These are phyloP conservation scores for Mormoops blainvillei DNA, from an alignment of 2,113 vertebrate genomes.

Conservation along the genomic window DNA sequence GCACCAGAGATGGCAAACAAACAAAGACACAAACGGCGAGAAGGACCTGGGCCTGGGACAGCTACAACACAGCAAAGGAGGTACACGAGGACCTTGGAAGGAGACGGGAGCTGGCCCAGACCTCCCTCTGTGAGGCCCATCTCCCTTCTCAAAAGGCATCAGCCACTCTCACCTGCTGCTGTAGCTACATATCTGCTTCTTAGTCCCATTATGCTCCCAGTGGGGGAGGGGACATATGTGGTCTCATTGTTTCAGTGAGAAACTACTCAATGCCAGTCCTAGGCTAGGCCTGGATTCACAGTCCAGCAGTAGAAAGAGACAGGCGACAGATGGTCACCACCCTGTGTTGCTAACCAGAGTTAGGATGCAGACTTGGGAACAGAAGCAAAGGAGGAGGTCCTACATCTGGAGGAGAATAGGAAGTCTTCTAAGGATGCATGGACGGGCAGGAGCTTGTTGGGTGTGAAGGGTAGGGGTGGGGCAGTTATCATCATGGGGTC, in stretches of 20 bases:
- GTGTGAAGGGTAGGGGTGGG: accelerated
- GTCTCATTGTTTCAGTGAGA: neutral
- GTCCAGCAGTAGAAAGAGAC: neutral
- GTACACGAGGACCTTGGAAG: neutral
- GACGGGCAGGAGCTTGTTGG: neutral
- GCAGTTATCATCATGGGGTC: neutral
- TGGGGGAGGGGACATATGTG: neutral
- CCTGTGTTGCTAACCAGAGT: neutral
- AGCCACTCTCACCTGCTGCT: neutral
- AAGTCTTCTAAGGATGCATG: neutral
- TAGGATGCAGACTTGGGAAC: neutral
- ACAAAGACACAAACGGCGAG: neutral
- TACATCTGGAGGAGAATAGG: neutral
- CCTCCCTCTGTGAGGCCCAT: neutral
- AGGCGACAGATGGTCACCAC: neutral
- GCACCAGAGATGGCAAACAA: neutral
- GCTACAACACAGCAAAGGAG: neutral
- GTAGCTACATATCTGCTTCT: neutral
- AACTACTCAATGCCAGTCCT: neutral
- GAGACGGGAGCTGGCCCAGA: neutral
- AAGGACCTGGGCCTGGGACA: neutral
- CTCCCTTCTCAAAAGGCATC: neutral
- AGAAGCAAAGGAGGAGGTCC: neutral
- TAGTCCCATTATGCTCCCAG: neutral
- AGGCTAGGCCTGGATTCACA: neutral